These are phyloP conservation scores for Clinocottus analis DNA, from an alignment of 2,113 vertebrate species.

Conservation along the genomic window DNA sequence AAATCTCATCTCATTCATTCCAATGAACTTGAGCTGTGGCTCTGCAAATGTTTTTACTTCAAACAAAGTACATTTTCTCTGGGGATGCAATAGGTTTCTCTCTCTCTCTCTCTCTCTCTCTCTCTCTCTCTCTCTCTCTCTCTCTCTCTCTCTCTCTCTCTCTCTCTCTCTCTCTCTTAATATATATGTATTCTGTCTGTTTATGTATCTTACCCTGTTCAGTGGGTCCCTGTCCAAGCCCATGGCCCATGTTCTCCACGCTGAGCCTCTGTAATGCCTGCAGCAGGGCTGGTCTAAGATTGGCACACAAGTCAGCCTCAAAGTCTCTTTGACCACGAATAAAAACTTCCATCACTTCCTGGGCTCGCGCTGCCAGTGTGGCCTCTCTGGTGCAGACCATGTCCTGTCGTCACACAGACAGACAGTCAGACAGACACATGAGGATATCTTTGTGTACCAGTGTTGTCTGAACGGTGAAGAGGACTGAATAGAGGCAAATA, in stretches of 20 bases:
- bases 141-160: too few relatives aligned
- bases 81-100: neutral
- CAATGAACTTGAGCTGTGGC: neutral
- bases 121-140: too few relatives aligned
- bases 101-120: too few relatives aligned
- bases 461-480: neutral
- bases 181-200: neutral
- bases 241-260: constrained; percentile 73
- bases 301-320: constrained; percentile 78
- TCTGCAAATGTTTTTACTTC: neutral
- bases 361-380: constrained; percentile 81
- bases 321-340: constrained; percentile 74
- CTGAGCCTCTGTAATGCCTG: constrained; percentile 87
- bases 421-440: neutral
- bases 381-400: constrained; percentile 84
- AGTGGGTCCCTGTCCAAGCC: constrained; percentile 55
- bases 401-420: constrained; percentile 76
- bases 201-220: constrained; percentile 68
- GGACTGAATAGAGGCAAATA: neutral
- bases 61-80: neutral
- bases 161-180: too few relatives aligned
- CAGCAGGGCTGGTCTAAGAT: constrained; percentile 86
- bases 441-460: neutral
- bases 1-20: constrained; percentile 1
- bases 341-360: constrained; percentile 81